Conservation (phyloP, 1,140 invertebrate species). For the Heliothis subflexa region DNA sequence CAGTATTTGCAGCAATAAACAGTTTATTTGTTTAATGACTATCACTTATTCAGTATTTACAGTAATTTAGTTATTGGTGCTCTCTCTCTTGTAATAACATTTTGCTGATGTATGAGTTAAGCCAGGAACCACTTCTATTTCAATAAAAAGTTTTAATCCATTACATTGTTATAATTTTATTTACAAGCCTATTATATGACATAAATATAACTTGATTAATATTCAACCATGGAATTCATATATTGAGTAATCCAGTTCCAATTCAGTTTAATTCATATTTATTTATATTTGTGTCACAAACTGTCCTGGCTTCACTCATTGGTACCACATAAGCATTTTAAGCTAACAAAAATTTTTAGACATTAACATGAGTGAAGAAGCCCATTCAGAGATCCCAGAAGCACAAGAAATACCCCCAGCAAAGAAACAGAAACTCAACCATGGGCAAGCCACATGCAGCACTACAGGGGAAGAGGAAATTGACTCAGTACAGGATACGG, state of each 20-base stretch:
- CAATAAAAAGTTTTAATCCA: not conserved
- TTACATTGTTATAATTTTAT: too few relatives aligned
- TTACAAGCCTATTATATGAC: too few relatives aligned
- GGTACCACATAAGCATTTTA: constrained; percentile 20
- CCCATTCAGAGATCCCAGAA: constrained; percentile 50
- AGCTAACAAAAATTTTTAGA: constrained; percentile 58
- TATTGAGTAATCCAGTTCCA: too few relatives aligned
- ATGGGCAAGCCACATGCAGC: not conserved
- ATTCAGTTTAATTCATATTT: too few relatives aligned
- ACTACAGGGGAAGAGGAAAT: not conserved
- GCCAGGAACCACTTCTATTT: not conserved
- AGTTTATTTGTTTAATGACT: not conserved
- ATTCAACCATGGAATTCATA: too few relatives aligned
- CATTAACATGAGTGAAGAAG: constrained; percentile 64
- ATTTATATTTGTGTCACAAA: not conserved
- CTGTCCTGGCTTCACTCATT: not conserved
- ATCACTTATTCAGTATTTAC: not conserved
- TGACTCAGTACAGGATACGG: not conserved
- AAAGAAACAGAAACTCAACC: constrained; percentile 59
- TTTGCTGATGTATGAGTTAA: not conserved
- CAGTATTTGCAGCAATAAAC: not conserved
- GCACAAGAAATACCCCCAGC: constrained; percentile 30
- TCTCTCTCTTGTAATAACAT: not conserved
- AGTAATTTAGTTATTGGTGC: not conserved
- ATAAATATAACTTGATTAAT: too few relatives aligned